Evolutionary conservation across 2,888 invertebrate genomes (phyloP).

Genomic region (Dermolepida albohirtum): DNA sequence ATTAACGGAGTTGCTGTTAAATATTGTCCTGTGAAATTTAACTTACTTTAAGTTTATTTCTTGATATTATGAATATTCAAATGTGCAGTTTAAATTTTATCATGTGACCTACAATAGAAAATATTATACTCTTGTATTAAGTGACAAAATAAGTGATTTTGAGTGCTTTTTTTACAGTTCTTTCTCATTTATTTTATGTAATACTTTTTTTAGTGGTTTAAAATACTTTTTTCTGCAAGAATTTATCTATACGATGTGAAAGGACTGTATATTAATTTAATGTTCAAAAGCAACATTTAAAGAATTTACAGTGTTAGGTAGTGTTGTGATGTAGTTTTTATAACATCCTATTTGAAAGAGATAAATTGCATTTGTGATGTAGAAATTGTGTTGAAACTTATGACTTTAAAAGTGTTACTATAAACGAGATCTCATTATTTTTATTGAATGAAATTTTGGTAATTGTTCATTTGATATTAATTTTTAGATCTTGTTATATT

Average conservation of each 20-base stretch:
- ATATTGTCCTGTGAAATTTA: constrained; percentile 40
- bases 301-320: constrained; percentile 48
- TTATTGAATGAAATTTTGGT: constrained; percentile 20
- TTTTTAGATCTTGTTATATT: constrained; percentile 41
- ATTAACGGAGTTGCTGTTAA: constrained; percentile 41
- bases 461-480: constrained; percentile 31
- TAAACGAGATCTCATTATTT: constrained; percentile 37
- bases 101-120: constrained; percentile 32
- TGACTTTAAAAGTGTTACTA: constrained; percentile 34
- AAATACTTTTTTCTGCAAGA: constrained; percentile 43
- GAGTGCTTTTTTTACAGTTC: constrained; percentile 51
- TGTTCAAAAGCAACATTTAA: constrained; percentile 38
- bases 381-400: constrained; percentile 32
- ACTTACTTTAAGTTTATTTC: constrained; percentile 27
- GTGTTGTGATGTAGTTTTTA: constrained; percentile 46
- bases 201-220: constrained; percentile 41
- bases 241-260: constrained; percentile 49
- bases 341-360: constrained; percentile 24
- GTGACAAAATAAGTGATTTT: constrained; percentile 43
- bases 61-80: constrained; percentile 38
- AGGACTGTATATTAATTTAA: constrained; percentile 49
- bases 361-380: constrained; percentile 30
- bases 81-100: constrained; percentile 37
- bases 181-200: constrained; percentile 50
- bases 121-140: constrained; percentile 34